These are phyloP conservation scores for Eupithecia tripunctaria DNA, from an alignment of 2,888 invertebrate genomes.

Conservation along the genomic window DNA sequence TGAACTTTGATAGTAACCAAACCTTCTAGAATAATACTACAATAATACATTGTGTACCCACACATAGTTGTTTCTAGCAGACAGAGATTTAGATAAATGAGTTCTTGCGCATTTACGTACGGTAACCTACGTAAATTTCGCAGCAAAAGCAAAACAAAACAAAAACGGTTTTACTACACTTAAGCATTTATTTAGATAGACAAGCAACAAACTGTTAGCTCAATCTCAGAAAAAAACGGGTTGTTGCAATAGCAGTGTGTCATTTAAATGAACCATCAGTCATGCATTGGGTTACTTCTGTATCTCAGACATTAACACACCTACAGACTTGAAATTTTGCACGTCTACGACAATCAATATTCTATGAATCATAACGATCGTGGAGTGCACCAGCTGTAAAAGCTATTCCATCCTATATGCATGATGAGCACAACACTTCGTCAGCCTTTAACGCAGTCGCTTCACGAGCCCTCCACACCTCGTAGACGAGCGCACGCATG, in stretches of 20 bases:
- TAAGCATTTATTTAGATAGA: too few relatives aligned
- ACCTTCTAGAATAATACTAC: neutral
- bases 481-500: slow-evolving; percentile 43
- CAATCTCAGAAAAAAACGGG: neutral
- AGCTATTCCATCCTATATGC: slow-evolving; percentile 36
- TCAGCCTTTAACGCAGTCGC: slow-evolving; percentile 43
- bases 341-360: neutral
- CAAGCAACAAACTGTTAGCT: neutral
- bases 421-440: slow-evolving; percentile 51
- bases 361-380: neutral
- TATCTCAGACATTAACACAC: neutral
- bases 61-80: too few relatives aligned
- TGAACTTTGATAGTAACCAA: neutral
- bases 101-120: too few relatives aligned
- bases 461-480: slow-evolving; percentile 48
- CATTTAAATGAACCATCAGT: neutral
- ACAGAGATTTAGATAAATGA: too few relatives aligned
- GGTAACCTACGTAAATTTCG: too few relatives aligned
- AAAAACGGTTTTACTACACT: too few relatives aligned
- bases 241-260: neutral
- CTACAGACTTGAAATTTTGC: neutral
- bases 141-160: too few relatives aligned
- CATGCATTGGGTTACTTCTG: neutral
- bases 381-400: neutral
- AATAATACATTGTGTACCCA: too few relatives aligned